A percentile compares a stretch with the other conserved stretches of the same genome.
Evolutionary conservation across 2,888 invertebrate species (phyloP).

Genomic region (Iselma pallidipennis): DNA sequence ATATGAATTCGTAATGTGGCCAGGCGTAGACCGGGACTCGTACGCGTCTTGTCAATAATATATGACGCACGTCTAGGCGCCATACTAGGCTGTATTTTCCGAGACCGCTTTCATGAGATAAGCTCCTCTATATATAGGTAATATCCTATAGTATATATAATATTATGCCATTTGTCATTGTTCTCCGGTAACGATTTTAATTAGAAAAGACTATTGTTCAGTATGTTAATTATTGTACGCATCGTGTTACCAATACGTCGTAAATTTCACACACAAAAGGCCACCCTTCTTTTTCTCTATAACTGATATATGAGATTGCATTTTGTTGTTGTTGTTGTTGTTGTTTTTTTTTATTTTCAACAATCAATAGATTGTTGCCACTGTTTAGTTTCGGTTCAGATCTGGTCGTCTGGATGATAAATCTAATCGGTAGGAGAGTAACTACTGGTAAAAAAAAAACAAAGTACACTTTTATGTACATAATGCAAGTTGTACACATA

Average conservation of each 20-base stretch:
- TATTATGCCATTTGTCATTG: conserved; percentile 8
- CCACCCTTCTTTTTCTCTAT: conserved; percentile 28
- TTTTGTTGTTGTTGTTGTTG: conserved; percentile 9
- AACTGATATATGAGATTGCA: conserved; percentile 30
- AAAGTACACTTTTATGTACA: conserved; percentile 22
- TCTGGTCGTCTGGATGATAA: conserved; percentile 31
- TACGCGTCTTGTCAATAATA: conserved; percentile 60
- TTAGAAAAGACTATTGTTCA: conserved; percentile 35
- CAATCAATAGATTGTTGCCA: conserved; percentile 5
- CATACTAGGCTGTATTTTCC: conserved; percentile 8
- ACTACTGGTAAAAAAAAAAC: conserved; percentile 28
- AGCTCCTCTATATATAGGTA: conserved; percentile 8
- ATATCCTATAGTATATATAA: too few relatives aligned
- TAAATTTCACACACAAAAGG: conserved; percentile 43
- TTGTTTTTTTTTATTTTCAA: background rate
- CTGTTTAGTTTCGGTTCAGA: conserved; percentile 2
- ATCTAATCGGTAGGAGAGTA: conserved; percentile 38
- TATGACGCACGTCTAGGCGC: conserved; percentile 50
- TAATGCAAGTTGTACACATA: background rate
- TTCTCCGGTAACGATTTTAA: background rate
- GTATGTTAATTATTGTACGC: conserved; percentile 43
- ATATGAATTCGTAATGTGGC: conserved; percentile 55
- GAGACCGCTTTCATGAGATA: conserved; percentile 9
- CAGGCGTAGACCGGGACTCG: conserved; percentile 28
- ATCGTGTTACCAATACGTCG: conserved; percentile 39